Evolutionary conservation across 2,888 invertebrate species (phyloP), one percentile per base, ranked within the genome.

Genomic region (Megastigmus dorsalis): DNA sequence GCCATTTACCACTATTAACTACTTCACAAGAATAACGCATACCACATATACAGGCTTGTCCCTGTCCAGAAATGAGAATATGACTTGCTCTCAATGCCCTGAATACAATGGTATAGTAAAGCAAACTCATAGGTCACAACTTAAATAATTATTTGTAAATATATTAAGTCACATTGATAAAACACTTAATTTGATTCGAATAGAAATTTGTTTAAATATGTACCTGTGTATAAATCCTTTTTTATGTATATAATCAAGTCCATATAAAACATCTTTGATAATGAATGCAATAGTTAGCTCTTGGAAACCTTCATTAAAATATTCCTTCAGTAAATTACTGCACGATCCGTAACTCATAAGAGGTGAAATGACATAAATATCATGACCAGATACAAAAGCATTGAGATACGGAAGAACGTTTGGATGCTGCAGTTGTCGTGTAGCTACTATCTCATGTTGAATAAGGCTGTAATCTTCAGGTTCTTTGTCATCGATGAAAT

Each of bases 291-390:
- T 93, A 6, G 95, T 93, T 57, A 93, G 89, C 88, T 97, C 97
- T 0, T 95, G 93, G 68, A 97, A 89, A 2, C 97, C 97, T 80
- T 91, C 90, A 69, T 88, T 90, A 86, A 95, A 97, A 88, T 94
- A 93, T 79, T 92, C 92, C 81, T 91, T 90, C 6, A 97, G 90
- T 78, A 96, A 91, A 85, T 95, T 94, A 74, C 93, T 90, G 83
- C 95, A 95, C 0, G 96, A 96, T 2, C 96, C 95, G 84, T 93
- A 95, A 28, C 92, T 93, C 94, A 96, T 95, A 9, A 95, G 89
- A 0, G 96, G 96, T 79, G 94, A 93, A 15, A 96, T 92, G 5
- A 95, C 91, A 88, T 93, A 95, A 36, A 97, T 89, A 85, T 95
- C 93, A 48, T 91, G 91, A n/a, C 93, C 93, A 71, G 91, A 90